Base-by-base conservation (phyloP, 2,888 invertebrate genomes). In the Tineola bisselliella region DNA sequence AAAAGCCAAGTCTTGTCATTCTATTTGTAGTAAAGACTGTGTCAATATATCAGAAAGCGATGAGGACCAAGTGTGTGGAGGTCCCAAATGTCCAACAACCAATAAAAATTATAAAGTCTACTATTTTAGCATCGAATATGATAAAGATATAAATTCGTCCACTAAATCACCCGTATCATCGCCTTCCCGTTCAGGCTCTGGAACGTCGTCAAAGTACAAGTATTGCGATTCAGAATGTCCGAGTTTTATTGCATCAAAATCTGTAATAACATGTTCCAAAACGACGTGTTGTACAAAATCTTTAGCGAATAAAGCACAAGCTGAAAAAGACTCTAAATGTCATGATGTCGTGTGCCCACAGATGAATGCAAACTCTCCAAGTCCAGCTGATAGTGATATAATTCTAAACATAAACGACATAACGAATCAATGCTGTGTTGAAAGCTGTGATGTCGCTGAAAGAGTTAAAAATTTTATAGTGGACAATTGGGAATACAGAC, bases 301-400 rank as follows among this genome's bases (percentile, higher is more conserved):
- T 38, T 11, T 19, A 33, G 11, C 15, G n/a, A 38, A 38, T n/a
- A 25, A 11, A 12, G 3, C 43, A 44, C n/a, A n/a, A n/a, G n/a
- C n/a, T n/a, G n/a, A n/a, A n/a, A 60, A 44, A 5, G 58, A 33
- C 31, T 48, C 48, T 13, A 44, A 48, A 60, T 25, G 60, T 12
- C 48, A 61, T 8, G 48, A 58, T 25, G 30, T 44, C 2, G 25
- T 18, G 44, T 15, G 44, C 30, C 18, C 15, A 11, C 44, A 59
- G 2, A 8, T 38, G n/a, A 19, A 18, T 5, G 56, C 18, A 10
- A 3, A 59, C 19, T 8, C 5, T 12, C 30, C 73, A 1, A 84
- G 84, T 62, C 86, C 84, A n/a, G 81, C 77, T 8, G 87, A 87
- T 64, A 84, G 84, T 63, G 64, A 84, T 31, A 65, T 86, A 33